Percentiles rank a stretch among this genome's conserved stretches.
Evolutionary conservation across 2,797 vertebrate genomes (phyloP).

Genomic region (Tamandua tetradactyla): DNA sequence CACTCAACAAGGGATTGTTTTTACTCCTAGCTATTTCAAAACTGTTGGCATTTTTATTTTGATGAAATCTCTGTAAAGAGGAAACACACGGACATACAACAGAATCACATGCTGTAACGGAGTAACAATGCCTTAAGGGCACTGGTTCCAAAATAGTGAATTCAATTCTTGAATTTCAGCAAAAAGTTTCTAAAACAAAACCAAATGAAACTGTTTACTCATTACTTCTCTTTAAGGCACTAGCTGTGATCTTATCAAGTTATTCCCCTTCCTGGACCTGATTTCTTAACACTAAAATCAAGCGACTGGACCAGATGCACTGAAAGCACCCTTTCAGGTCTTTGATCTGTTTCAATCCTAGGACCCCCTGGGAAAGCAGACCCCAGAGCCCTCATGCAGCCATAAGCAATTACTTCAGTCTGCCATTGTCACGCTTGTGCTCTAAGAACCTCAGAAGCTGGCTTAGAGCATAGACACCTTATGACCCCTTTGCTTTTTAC

Average conservation of each 20-base stretch:
- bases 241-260: not conserved
- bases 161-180: slow-evolving; percentile 49
- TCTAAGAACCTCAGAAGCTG: not conserved
- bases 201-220: slow-evolving; percentile 35
- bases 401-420: not conserved
- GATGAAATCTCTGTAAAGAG: slow-evolving; percentile 58
- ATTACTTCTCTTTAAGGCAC: not conserved
- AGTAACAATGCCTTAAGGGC: slow-evolving; percentile 49
- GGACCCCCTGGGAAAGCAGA: not conserved
- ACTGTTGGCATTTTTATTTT: slow-evolving; percentile 61
- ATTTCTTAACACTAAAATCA: slow-evolving; percentile 18
- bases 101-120: not conserved
- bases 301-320: not conserved
- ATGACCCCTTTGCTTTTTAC: slow-evolving; percentile 30
- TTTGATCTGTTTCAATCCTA: slow-evolving; percentile 22
- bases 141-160: not conserved
- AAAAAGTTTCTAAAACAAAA: slow-evolving; percentile 40
- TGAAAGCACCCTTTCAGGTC: not conserved
- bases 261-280: not conserved
- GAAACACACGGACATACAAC: slow-evolving; percentile 2
- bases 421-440: not conserved
- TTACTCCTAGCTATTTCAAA: slow-evolving; percentile 14
- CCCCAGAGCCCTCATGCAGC: not conserved
- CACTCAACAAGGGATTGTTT: not conserved
- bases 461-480: not conserved